A percentile compares a stretch with the other conserved stretches of the same genome.
Evolutionary conservation across 2,113 vertebrate species (phyloP).

Genomic region (Hippoglossus stenolepis): DNA sequence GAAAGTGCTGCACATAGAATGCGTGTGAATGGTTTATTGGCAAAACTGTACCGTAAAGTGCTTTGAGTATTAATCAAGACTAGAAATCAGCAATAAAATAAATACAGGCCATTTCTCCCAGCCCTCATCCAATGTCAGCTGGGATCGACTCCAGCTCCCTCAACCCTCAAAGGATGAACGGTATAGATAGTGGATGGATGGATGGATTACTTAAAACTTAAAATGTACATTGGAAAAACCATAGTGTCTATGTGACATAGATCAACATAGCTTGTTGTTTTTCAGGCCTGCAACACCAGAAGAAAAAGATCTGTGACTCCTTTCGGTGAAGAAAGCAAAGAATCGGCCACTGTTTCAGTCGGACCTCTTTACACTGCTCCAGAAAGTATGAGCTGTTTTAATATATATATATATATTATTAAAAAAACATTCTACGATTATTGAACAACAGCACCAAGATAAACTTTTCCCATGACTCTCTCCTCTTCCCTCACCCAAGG

Average conservation of each 20-base stretch:
- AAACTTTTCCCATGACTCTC: not conserved
- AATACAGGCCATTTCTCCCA: too few species aligned
- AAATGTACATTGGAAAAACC: too few species aligned
- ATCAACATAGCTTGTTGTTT: conserved; percentile 10
- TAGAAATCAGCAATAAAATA: too few species aligned
- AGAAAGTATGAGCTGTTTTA: conserved; percentile 55
- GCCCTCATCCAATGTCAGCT: too few species aligned
- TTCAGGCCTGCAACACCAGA: conserved; percentile 69
- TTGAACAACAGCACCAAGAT: not conserved
- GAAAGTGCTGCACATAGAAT: too few species aligned
- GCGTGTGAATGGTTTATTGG: too few species aligned
- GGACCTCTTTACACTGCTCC: conserved; percentile 79
- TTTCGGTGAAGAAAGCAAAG: conserved; percentile 49
- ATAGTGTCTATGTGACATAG: not conserved
- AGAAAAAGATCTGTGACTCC: conserved; percentile 66
- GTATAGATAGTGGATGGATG: too few species aligned
- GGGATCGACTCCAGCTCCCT: too few species aligned
- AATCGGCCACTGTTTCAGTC: conserved; percentile 78
- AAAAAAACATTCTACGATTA: not conserved
- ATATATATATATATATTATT: too few species aligned
- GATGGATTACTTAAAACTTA: not conserved
- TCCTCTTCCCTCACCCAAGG: conserved; percentile 23
- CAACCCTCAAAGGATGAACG: too few species aligned
- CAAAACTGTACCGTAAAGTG: too few species aligned
- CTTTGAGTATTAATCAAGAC: too few species aligned